Conservation (phyloP, 2,888 invertebrate species). For the Anticlea derivata region DNA sequence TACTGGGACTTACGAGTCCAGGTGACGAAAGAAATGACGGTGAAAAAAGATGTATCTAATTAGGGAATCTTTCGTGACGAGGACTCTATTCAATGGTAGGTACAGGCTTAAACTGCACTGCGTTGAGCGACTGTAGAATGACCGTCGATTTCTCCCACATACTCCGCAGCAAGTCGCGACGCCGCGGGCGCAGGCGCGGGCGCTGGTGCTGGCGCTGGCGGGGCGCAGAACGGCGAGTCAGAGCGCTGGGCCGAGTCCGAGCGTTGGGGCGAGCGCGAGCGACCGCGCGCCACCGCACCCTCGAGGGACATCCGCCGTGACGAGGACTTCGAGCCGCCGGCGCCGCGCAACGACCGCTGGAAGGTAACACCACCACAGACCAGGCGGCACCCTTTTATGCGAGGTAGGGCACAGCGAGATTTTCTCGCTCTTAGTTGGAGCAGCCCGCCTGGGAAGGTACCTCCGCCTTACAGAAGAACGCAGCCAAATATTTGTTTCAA, state of each 20-base stretch:
- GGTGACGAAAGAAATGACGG: no score
- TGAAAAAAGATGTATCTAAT: no score
- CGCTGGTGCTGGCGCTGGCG: constrained; percentile 64
- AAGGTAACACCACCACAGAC: constrained; percentile 46
- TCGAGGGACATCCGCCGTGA: constrained; percentile 54
- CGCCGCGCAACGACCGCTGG: constrained; percentile 85
- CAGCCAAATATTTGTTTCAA: no score
- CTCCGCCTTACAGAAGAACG: no score
- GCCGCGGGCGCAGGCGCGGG: constrained; percentile 66
- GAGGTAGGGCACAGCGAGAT: no score
- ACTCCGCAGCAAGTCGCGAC: constrained; percentile 64
- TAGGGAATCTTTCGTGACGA: no score
- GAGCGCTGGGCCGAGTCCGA: constrained; percentile 74
- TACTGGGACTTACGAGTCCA: no score
- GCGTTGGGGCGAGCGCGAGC: constrained; percentile 48
- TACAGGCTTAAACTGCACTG: no score
- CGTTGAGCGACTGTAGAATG: not conserved
- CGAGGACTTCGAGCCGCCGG: constrained; percentile 68
- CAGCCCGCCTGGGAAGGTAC: no score
- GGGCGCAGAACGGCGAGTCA: constrained; percentile 79
- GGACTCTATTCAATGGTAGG: no score
- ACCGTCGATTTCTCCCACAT: constrained; percentile 7
- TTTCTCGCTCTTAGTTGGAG: no score
- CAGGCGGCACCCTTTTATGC: no score
- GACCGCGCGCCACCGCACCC: constrained; percentile 38